phyloP scores from a whole-genome alignment of 2,113 vertebrate species.

The Turdus rufiventris region DNA sequence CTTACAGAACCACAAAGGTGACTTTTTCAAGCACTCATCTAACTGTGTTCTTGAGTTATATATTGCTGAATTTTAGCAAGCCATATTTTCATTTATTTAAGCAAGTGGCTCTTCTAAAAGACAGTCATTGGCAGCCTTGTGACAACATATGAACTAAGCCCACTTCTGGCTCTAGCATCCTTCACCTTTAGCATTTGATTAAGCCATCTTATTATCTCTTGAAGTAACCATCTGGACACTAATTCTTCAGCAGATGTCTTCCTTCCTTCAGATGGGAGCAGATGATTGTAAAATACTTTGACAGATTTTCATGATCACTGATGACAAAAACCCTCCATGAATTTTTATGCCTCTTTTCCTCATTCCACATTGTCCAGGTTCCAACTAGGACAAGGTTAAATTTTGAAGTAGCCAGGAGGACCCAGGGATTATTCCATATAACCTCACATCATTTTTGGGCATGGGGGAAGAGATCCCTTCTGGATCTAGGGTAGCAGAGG shows the following conservation, averaged over 20 bases:
- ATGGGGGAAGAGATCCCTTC: fast-evolving
- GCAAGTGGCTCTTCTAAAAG: background rate
- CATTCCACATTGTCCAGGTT: background rate
- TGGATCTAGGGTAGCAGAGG: background rate
- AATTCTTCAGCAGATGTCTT: background rate
- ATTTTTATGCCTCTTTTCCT: background rate
- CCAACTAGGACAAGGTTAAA: background rate
- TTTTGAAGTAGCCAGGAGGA: background rate
- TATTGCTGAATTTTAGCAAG: background rate
- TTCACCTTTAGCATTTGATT: background rate
- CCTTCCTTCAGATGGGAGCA: background rate
- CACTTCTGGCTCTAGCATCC: background rate
- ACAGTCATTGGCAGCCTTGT: background rate
- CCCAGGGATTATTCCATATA: background rate
- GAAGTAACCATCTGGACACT: background rate
- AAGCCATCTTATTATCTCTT: background rate
- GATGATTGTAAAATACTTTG: background rate
- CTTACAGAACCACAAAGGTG: background rate
- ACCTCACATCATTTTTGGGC: background rate
- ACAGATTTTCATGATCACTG: background rate
- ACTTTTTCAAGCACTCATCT: background rate
- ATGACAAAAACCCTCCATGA: background rate
- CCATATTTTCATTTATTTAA: background rate
- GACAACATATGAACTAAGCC: background rate
- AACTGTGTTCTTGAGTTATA: background rate